A percentile compares a stretch with the other conserved stretches of the same genome.
Conservation (phyloP, 2,113 vertebrate genomes). For the Mionectes macconnelli region DNA sequence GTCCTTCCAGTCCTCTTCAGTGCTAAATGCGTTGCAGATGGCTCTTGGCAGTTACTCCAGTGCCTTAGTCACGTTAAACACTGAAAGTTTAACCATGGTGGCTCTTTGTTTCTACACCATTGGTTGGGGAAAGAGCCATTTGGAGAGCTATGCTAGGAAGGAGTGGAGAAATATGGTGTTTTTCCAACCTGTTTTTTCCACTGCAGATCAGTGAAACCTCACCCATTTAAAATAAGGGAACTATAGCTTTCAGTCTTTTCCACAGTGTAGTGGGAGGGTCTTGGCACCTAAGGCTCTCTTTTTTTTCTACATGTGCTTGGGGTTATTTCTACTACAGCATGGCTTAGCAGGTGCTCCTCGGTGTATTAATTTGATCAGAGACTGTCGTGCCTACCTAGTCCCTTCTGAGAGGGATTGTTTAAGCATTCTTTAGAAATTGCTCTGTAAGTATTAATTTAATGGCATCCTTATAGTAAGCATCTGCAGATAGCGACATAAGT, state of each 20-base stretch:
- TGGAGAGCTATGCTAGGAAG: neutral
- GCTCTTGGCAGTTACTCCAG: neutral
- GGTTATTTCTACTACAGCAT: neutral
- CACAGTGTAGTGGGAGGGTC: neutral
- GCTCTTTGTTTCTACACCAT: neutral
- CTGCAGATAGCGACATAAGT: neutral
- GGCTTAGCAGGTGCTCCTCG: neutral
- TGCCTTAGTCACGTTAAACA: neutral
- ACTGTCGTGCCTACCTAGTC: neutral
- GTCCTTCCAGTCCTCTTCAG: neutral
- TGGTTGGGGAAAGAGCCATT: neutral
- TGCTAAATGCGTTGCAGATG: neutral
- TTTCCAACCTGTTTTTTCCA: neutral
- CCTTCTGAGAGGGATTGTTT: neutral
- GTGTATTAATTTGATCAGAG: neutral
- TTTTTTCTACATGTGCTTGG: fast-evolving
- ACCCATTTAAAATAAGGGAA: neutral
- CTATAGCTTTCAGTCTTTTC: neutral
- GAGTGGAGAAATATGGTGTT: neutral
- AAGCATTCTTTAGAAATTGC: neutral
- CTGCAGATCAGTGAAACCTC: neutral
- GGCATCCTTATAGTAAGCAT: neutral
- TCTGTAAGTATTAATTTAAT: neutral
- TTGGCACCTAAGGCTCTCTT: neutral
- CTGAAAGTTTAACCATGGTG: neutral